phyloP scores from a whole-genome alignment of 1,140 invertebrate genomes.

The Drosophila murphyi region DNA sequence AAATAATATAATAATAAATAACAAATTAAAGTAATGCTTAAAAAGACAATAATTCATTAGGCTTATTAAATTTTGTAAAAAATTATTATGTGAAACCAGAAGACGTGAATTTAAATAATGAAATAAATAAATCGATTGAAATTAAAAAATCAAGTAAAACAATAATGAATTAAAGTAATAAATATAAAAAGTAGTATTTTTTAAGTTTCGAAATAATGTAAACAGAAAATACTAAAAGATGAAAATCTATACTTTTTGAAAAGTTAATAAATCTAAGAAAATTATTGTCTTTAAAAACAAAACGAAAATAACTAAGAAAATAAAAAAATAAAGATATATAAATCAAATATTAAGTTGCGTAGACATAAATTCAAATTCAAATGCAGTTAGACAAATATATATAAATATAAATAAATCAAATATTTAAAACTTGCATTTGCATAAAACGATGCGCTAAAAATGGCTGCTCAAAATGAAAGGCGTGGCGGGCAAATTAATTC shows the following conservation, averaged over 20 bases:
- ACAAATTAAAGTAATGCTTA: slow-evolving; percentile 37
- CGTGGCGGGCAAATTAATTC: slow-evolving; percentile 26
- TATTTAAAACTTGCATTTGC: slow-evolving; percentile 51
- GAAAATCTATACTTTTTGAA: neutral
- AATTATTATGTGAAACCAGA: too few species aligned
- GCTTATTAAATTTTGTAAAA: too few species aligned
- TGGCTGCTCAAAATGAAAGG: slow-evolving; percentile 49
- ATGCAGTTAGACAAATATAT: slow-evolving; percentile 51
- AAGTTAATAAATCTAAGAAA: slow-evolving; percentile 16
- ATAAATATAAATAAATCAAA: slow-evolving; percentile 34
- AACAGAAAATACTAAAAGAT: slow-evolving; percentile 2
- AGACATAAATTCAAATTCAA: slow-evolving; percentile 34
- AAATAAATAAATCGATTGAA: too few species aligned
- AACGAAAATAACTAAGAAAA: neutral
- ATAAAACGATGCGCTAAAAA: slow-evolving; percentile 37
- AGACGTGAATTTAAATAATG: too few species aligned
- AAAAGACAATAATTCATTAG: slow-evolving; percentile 2
- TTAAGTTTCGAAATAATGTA: neutral
- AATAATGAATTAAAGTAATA: slow-evolving; percentile 40
- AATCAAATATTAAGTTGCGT: slow-evolving; percentile 24
- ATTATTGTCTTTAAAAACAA: neutral
- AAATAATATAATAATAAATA: slow-evolving; percentile 11
- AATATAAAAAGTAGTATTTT: slow-evolving; percentile 21
- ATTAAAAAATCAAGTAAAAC: too few species aligned
- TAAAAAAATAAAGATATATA: slow-evolving; percentile 17